Base-by-base conservation (phyloP, 2,113 vertebrate genomes). In the Perca flavescens region DNA sequence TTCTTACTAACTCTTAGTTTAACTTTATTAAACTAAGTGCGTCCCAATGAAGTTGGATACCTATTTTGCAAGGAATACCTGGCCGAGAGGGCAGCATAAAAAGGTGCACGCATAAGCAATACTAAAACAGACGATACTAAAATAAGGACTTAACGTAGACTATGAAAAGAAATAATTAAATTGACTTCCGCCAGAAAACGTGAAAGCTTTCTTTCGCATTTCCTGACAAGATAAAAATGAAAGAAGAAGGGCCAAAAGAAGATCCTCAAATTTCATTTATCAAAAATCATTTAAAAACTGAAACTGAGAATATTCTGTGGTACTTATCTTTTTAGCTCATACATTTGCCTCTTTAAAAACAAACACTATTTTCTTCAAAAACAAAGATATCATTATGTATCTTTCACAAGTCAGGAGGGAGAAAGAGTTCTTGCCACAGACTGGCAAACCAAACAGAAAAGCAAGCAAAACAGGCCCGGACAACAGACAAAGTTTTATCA, bases 401-500 rank as follows among this genome's bases (percentile, higher is more conserved):
- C 69, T 80, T 84, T 78, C 61, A 79, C 72, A 82, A 83, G 80
- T 83, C 88, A 84, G 52, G 28, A 81, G 81, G 85, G 86, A 84
- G 89, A 82, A 82, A 78, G 74, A 84, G 80, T 89, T 93, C 86
- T 87, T 52, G 74, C 80, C 67, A 74, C 31, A 67, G 85, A 87
- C 83, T 89, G 84, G 88, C 87, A 93, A 93, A 90, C 84, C 52
- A 91, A 93, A 92, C 88, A 92, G 67, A 77, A 86, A 77, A 86
- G 83, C 56, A 62, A 93, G 82, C 86, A 91, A 91, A 91, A 93
- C 92, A 92, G 58, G 76, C 40, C 71, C 28, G 64, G 70, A 91
- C 88, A 88, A 87, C 84, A 90, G 86, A 86, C 86, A 80, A 74
- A 84, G 91, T 91, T 94, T 93, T 91, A 93, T 92, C 93, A 93